Conservation (phyloP, 2,113 vertebrate genomes). For the Ageneiosus marmoratus region DNA sequence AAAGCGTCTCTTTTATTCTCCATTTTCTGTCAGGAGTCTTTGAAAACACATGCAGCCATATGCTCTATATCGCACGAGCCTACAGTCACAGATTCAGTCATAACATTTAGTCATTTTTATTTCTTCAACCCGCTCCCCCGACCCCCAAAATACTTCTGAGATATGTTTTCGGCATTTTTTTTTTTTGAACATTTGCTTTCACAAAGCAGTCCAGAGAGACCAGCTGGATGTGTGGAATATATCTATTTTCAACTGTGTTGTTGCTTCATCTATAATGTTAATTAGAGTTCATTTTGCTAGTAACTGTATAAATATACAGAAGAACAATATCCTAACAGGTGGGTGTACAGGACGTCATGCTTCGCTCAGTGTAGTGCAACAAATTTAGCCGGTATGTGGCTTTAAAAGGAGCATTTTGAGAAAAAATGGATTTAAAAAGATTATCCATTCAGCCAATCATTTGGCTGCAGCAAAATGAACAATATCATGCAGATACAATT, state of each 20-base stretch:
- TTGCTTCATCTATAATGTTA: slow-evolving; percentile 34
- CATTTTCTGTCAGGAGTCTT: slow-evolving; percentile 64
- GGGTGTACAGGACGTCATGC: background rate
- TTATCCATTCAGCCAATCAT: slow-evolving; percentile 8
- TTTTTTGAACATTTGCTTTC: slow-evolving; percentile 1
- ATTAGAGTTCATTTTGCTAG: slow-evolving; percentile 42
- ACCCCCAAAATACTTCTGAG: background rate
- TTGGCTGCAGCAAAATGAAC: background rate
- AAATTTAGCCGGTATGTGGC: background rate
- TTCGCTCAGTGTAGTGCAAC: background rate
- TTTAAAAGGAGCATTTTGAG: background rate
- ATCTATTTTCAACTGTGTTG: slow-evolving; percentile 14
- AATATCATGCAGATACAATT: background rate
- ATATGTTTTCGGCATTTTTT: slow-evolving; percentile 6
- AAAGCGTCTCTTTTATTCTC: slow-evolving; percentile 58
- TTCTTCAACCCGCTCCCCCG: background rate
- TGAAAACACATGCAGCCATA: slow-evolving; percentile 53
- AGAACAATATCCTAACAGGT: slow-evolving; percentile 20
- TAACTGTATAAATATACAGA: slow-evolving; percentile 43
- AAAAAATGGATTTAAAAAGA: background rate
- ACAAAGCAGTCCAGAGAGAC: slow-evolving; percentile 11
- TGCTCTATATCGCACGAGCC: slow-evolving; percentile 25
- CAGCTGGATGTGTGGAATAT: slow-evolving; percentile 30
- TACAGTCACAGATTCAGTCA: slow-evolving; percentile 34
- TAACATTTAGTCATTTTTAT: slow-evolving; percentile 29